Base-by-base conservation (phyloP, 2,113 vertebrate species). In the Odontophorus gujanensis region DNA sequence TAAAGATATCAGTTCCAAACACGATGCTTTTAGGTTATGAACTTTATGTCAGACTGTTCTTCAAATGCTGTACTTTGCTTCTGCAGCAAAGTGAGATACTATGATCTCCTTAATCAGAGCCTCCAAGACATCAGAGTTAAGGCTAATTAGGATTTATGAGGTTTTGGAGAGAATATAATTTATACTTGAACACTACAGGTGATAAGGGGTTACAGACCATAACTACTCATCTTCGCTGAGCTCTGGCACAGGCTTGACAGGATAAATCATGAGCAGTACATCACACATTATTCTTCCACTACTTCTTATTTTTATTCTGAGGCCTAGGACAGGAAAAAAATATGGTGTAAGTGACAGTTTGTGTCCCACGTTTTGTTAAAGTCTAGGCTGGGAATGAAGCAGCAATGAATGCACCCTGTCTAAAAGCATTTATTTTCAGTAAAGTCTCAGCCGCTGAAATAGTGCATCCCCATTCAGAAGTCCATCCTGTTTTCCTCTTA, bases 131-230 rank as follows among this genome's bases (percentile, higher is more conserved):
- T 80, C 42, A 42, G 32, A 77, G 55, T 67, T 91, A 76, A 77
- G 92, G 59, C 50, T 96, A 92, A 95, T 96, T 89, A 89, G 85
- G 69, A 81, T 91, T 87, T 89, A 85, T 85, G 81, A 82, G 55
- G 45, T 32, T 65, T 71, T 79, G 51, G 16, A 77, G 38, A 34
- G 13, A 82, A 38, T 59, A 55, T 57, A 47, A 85, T 93, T 96
- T 85, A 40, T 87, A 75, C 77, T 48, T 0, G 6, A 92, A 43
- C 78, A 36, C 28, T 74, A 8, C 24, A 83, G 75, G 47, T 89
- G 81, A 90, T 92, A 81, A 78, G 61, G 20, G 17, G 4, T 65
- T 95, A 74, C 65, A 47, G 55, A 78, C 51, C 32, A n/a, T 85
- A 73, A 51, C 61, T 83, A 13, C 2, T 51, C 47, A 71, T 74